Evolutionary conservation across 2,888 invertebrate species (phyloP), one percentile per base, ranked within the genome.

Genomic region (Anthrax anthrax): DNA sequence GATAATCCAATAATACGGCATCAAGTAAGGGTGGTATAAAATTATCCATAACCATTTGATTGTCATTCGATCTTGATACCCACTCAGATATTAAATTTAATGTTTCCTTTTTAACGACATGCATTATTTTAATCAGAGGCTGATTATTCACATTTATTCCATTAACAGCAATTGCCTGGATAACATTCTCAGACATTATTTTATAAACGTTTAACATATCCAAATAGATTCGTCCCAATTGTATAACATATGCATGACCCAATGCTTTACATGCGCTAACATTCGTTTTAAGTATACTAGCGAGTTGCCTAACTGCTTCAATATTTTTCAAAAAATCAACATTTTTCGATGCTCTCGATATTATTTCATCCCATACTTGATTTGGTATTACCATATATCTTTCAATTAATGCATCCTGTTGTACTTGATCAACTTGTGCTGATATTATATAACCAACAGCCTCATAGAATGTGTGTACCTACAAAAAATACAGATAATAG

Each of bases 201-300:
- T 97, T 97, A 72, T 98, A 98, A 56, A 99, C 92, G 74, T 96
- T 96, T 57, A 98, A 74, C 95, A 98, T 95, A 70, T 99, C 98
- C 65, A 96, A 75, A 71, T 97, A 98, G 69, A 98, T 97, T 61
- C 94, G 78, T 43, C 96, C 94, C 58, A 97, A 76, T 73, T 97
- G 86, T 52, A 84, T 77, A 54, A 97, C 92, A 72, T 95, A 98
- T 4, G 92, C 86, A 70, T 97, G 94, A 4, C 94, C 95, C 38
- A 99, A 74, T 41, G 98, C 94, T 70, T 95, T 92, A 67, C 97
- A 98, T n/a, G 98, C 97, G 54, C 96, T 78, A 17, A 96, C 95
- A 71, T 98, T 99, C 2, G 98, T 98, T 73, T 98, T 98, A 47
- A 99, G 75, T 69, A 99, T 97, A 71, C 92, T 96, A 46, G 88